Evolutionary conservation across 2,797 vertebrate species (phyloP).

Genomic region (Acipenser transmontanus): DNA sequence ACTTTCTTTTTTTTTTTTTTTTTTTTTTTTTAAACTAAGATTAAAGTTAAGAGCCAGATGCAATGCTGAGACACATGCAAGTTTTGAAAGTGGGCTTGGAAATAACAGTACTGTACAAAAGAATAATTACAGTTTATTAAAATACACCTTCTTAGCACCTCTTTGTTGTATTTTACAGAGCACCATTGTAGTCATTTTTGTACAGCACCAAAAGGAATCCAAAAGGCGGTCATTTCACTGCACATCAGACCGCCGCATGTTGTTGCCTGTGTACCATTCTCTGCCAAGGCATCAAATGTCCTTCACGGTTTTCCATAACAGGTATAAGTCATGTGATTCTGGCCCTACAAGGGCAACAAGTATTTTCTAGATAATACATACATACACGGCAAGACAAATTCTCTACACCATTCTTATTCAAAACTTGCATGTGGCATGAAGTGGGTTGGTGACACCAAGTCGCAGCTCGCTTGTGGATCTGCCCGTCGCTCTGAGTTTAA

Average conservation of each 20-base stretch:
- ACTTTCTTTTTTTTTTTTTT: conserved; percentile 24
- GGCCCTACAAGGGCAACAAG: conserved; percentile 69
- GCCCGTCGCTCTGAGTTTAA: conserved; percentile 75
- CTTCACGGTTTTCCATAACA: conserved; percentile 65
- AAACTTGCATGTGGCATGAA: conserved; percentile 95
- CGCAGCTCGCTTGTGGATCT: conserved; percentile 54
- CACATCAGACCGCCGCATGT: conserved; percentile 39
- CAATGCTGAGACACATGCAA: conserved; percentile 87
- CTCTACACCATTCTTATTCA: conserved; percentile 81
- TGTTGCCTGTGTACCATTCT: conserved; percentile 54
- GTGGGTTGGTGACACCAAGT: conserved; percentile 69
- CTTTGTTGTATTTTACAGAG: conserved; percentile 71
- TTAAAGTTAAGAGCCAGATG: conserved; percentile 61
- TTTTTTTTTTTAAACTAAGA: conserved; percentile 39
- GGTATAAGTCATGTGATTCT: conserved; percentile 77
- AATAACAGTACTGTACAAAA: conserved; percentile 90
- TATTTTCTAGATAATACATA: conserved; percentile 70
- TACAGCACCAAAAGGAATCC: conserved; percentile 82
- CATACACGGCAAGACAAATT: conserved; percentile 65
- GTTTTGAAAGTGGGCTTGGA: conserved; percentile 94
- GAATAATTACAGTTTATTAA: conserved; percentile 97
- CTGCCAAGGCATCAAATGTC: conserved; percentile 66
- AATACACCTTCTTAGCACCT: conserved; percentile 68
- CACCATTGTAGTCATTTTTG: conserved; percentile 76
- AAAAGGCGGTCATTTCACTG: conserved; percentile 46